phyloP scores from a whole-genome alignment of 1,140 invertebrate genomes.

The Eueides isabella region DNA sequence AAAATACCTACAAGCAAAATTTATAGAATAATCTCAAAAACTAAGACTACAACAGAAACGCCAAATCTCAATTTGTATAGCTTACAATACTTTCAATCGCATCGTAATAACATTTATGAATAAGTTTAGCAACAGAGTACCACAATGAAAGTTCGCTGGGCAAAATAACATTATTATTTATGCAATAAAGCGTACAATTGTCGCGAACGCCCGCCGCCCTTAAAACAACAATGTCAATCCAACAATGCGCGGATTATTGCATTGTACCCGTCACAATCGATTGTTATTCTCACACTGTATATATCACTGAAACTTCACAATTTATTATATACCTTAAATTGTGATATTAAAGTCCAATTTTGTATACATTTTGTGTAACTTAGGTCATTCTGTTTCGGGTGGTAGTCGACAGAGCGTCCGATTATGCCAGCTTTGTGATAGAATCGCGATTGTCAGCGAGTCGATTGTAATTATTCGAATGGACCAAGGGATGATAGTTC shows the following conservation, averaged over 20 bases:
- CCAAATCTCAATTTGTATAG: not conserved
- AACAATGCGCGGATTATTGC: constrained; percentile 80
- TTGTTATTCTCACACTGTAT: constrained; percentile 56
- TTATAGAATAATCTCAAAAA: not conserved
- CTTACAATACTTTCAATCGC: not conserved
- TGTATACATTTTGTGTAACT: constrained; percentile 15
- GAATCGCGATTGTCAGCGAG: constrained; percentile 80
- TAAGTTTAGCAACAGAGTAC: constrained; percentile 64
- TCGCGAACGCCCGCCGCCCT: constrained; percentile 73
- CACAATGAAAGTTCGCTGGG: constrained; percentile 67
- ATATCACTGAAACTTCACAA: constrained; percentile 36
- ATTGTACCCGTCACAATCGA: constrained; percentile 75
- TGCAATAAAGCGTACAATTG: constrained; percentile 80
- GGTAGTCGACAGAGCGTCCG: constrained; percentile 69
- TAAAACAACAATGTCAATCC: constrained; percentile 81
- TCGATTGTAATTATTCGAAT: constrained; percentile 78
- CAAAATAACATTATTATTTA: constrained; percentile 81
- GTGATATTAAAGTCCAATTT: constrained; percentile 47
- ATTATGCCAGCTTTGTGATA: constrained; percentile 80
- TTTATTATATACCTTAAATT: constrained; percentile 37
- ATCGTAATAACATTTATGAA: constrained; percentile 50
- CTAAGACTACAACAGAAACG: not conserved
- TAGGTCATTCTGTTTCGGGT: constrained; percentile 51
- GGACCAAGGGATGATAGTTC: constrained; percentile 70
- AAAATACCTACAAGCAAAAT: too few species aligned